Percentiles rank a stretch among this genome's conserved stretches.
Conservation (phyloP, 2,888 invertebrate species). For the Beris chalybata region DNA sequence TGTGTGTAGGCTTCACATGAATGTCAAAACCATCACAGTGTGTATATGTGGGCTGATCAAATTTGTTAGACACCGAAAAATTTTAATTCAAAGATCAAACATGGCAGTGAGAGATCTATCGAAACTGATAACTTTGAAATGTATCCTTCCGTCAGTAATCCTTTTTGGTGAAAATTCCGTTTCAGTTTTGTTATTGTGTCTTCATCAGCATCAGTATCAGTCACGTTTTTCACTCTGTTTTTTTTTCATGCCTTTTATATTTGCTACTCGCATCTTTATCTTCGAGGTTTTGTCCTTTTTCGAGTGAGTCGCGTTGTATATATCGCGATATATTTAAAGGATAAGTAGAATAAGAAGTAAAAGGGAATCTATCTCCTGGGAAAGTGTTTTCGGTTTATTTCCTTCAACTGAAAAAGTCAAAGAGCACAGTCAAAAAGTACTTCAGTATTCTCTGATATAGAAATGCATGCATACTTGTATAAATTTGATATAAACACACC, state of each 20-base stretch:
- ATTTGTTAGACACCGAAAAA: constrained; percentile 32
- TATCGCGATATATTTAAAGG: constrained; percentile 25
- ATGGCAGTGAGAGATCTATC: constrained; percentile 25
- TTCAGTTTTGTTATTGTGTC: constrained; percentile 22
- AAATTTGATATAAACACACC: not conserved
- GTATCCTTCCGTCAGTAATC: constrained; percentile 32
- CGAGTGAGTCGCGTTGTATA: constrained; percentile 4
- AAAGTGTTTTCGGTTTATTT: constrained; percentile 29
- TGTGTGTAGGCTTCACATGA: constrained; percentile 12
- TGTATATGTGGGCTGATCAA: constrained; percentile 29
- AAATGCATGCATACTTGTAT: not conserved
- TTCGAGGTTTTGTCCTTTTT: constrained; percentile 22
- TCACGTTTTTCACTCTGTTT: constrained; percentile 21
- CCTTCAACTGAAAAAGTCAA: constrained; percentile 31
- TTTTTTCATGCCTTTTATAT: constrained; percentile 23
- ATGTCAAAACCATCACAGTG: not conserved
- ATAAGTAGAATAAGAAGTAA: constrained; percentile 18
- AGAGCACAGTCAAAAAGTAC: constrained; percentile 31
- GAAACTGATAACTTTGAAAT: constrained; percentile 34
- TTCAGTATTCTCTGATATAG: constrained; percentile 12
- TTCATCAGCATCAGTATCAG: constrained; percentile 31
- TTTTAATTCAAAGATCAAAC: constrained; percentile 31
- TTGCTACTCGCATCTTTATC: constrained; percentile 23
- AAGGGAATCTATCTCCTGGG: constrained; percentile 29
- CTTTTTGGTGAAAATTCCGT: constrained; percentile 27